phyloP scores from a whole-genome alignment of 2,797 vertebrate genomes.

The Rhabdophis nuchalis region DNA sequence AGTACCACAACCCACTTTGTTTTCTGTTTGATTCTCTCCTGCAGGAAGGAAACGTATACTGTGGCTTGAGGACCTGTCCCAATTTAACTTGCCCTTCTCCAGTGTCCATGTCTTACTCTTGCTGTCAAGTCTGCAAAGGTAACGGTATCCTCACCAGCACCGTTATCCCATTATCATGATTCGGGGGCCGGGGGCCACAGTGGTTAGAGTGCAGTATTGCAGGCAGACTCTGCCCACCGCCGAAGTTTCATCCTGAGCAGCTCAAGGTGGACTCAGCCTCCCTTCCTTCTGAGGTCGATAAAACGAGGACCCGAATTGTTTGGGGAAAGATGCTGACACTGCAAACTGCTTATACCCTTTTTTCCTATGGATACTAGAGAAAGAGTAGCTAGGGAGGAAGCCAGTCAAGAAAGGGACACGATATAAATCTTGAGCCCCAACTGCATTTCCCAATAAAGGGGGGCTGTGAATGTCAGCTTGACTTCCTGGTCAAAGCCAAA shows the following conservation, averaged over 20 bases:
- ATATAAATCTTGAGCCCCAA: background rate
- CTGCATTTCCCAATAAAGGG: background rate
- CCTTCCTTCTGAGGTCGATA: background rate
- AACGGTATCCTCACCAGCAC: conserved; percentile 3
- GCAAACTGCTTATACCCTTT: background rate
- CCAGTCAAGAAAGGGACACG: background rate
- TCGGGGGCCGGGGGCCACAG: background rate
- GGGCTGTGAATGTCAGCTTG: background rate
- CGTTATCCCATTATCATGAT: background rate
- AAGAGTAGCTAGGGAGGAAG: background rate
- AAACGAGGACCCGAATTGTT: background rate
- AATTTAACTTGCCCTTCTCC: conserved; percentile 82
- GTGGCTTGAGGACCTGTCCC: conserved; percentile 92
- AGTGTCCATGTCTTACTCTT: conserved; percentile 83
- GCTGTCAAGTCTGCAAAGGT: conserved; percentile 94
- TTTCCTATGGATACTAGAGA: background rate
- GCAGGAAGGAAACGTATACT: conserved; percentile 95
- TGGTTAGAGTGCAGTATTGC: background rate
- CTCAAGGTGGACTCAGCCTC: background rate
- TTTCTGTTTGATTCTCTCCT: conserved; percentile 17
- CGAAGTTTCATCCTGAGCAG: background rate
- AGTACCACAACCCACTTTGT: background rate
- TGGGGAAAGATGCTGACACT: background rate
- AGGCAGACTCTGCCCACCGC: background rate
- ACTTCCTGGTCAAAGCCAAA: background rate